Conservation (phyloP, 2,797 vertebrate species). For the Telmatherina bonti region DNA sequence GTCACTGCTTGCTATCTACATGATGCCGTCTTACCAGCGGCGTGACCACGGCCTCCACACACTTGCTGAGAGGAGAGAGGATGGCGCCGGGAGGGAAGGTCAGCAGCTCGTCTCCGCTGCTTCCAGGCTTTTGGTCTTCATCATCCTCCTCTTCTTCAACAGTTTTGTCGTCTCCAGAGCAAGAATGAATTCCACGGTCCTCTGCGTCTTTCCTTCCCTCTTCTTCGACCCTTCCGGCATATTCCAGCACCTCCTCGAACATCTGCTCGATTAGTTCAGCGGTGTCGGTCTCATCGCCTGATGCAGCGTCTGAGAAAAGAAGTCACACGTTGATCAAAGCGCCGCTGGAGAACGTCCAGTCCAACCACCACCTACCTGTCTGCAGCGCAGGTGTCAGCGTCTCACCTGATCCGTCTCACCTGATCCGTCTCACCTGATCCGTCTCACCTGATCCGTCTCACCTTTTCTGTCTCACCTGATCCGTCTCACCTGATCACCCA, state of each 20-base stretch:
- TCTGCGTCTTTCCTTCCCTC: too few relatives aligned
- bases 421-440: too few relatives aligned
- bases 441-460: too few relatives aligned
- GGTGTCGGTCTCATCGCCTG: constrained; percentile 74
- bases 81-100: constrained; percentile 79
- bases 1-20: too few relatives aligned
- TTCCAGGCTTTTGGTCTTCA: constrained; percentile 29
- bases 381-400: too few relatives aligned
- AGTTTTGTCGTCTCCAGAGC: too few relatives aligned
- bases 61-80: constrained; percentile 86
- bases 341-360: too few relatives aligned
- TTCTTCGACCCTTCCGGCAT: constrained; percentile 63
- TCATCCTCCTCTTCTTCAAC: constrained; percentile 33
- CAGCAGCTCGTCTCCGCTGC: constrained; percentile 75
- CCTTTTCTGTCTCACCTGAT: too few relatives aligned
- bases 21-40: constrained; percentile 77
- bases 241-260: constrained; percentile 84
- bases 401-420: too few relatives aligned
- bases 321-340: not conserved
- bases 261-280: constrained; percentile 82
- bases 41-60: constrained; percentile 83
- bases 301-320: constrained; percentile 59
- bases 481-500: too few relatives aligned
- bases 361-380: too few relatives aligned
- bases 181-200: too few relatives aligned